Conservation (phyloP, 2,888 invertebrate genomes). For the Xanthorhoe designata region DNA sequence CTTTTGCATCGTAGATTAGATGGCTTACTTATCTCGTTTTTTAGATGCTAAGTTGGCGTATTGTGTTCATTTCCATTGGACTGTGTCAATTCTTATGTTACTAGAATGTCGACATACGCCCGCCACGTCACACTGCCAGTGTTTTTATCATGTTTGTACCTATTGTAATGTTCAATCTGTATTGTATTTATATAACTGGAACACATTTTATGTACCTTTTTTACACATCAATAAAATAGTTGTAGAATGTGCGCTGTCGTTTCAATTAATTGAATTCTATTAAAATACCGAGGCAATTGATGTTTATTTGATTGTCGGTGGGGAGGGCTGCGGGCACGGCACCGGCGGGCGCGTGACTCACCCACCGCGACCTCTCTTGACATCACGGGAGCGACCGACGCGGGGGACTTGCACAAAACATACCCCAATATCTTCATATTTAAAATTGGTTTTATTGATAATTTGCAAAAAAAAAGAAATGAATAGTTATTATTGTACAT, state of each 20-base stretch:
- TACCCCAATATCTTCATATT: slow-evolving; percentile 69
- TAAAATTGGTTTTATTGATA: slow-evolving; percentile 85
- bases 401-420: slow-evolving; percentile 56
- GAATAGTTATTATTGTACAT: slow-evolving; percentile 79
- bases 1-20: slow-evolving; percentile 71
- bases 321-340: slow-evolving; percentile 50
- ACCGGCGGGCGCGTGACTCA: slow-evolving; percentile 64
- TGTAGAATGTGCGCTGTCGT: slow-evolving; percentile 77
- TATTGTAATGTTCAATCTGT: slow-evolving; percentile 45
- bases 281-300: slow-evolving; percentile 79
- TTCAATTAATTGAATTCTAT: slow-evolving; percentile 82
- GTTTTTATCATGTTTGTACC: slow-evolving; percentile 61
- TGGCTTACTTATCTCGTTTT: slow-evolving; percentile 64
- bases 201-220: slow-evolving; percentile 76
- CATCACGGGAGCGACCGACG: slow-evolving; percentile 50
- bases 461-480: slow-evolving; percentile 81
- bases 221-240: slow-evolving; percentile 82
- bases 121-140: slow-evolving; percentile 80
- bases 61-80: slow-evolving; percentile 82
- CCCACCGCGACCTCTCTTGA: slow-evolving; percentile 51
- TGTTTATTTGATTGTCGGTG: slow-evolving; percentile 64
- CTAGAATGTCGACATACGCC: slow-evolving; percentile 88
- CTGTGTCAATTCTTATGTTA: slow-evolving; percentile 88
- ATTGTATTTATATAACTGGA: slow-evolving; percentile 56
- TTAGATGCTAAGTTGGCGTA: slow-evolving; percentile 61